Evolutionary conservation across 2,797 vertebrate species (phyloP), one percentile per base, ranked within the genome.

Genomic region (Thamnophis elegans): DNA sequence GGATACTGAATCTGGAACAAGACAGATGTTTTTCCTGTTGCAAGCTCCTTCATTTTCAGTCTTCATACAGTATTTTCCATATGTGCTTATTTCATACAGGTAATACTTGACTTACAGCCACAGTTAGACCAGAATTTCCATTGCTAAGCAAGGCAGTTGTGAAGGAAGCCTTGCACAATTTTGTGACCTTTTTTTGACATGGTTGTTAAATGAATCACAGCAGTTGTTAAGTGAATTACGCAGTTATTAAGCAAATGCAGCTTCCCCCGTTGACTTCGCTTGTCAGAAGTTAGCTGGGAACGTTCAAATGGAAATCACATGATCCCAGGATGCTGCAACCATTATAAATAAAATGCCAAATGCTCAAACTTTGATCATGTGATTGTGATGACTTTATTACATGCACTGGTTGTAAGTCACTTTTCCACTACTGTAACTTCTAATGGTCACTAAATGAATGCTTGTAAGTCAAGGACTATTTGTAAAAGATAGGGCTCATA

Each of bases 1-100:
- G 93, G 94, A 96, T 96, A 89, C 88, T 95, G 95, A 90, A 95
- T 95, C 95, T 95, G 56, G 94, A 78, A 94, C 94, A 47, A 59
- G 95, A 53, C 94, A 94, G 95, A 94, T 94, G 9, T 92, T 10
- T 90, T 94, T 94, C 92, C 94, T 85, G 94, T 85, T 96, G 95
- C 96, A 95, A 92, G 87, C 93, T 88, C 93, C 20, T 42, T 86
- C 20, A 18, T 65, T 92, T 89, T 89, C 4, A 60, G 32, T 59
- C 88, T 89, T 92, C 89, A 88, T 94, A 89, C 92, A 91, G 36
- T 82, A 47, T 82, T 47, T 93, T 88, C 32, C 91, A 89, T 94
- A 73, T 85, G 88, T 87, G 55, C 93, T 86, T 16, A 85, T 0
- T 2, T 59, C 88, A 16, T 78, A 36, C 14, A 18, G 65, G n/a